phyloP scores from a whole-genome alignment of 2,888 invertebrate genomes.

The Portevinia maculata region DNA sequence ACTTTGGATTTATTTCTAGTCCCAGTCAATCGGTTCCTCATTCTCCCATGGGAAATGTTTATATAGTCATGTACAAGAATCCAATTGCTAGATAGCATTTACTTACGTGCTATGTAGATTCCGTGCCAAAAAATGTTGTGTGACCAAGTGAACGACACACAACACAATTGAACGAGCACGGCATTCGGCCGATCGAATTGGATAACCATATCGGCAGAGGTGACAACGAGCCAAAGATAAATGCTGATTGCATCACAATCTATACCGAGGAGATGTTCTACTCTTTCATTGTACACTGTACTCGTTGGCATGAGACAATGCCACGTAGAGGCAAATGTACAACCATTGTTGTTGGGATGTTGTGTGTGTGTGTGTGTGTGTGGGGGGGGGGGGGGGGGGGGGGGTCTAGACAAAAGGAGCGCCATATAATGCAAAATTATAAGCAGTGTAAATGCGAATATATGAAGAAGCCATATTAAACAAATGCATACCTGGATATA shows the following conservation, averaged over 20 bases:
- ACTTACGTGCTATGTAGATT: not conserved
- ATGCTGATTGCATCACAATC: slow-evolving; percentile 70
- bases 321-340: slow-evolving; percentile 11
- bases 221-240: slow-evolving; percentile 65
- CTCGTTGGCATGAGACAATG: slow-evolving; percentile 45
- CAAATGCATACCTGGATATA: not conserved
- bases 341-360: not conserved
- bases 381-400: not conserved
- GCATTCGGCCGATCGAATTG: slow-evolving; percentile 35
- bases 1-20: slow-evolving; percentile 66
- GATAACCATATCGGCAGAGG: slow-evolving; percentile 47
- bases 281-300: not conserved
- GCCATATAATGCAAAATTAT: slow-evolving; percentile 65
- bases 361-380: not conserved
- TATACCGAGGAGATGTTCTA: slow-evolving; percentile 15
- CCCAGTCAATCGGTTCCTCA: slow-evolving; percentile 53
- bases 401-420: not conserved
- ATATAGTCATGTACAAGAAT: not conserved
- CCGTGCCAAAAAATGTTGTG: slow-evolving; percentile 50
- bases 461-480: slow-evolving; percentile 13
- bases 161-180: slow-evolving; percentile 21
- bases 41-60: slow-evolving; percentile 44
- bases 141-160: slow-evolving; percentile 62
- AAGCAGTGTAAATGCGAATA: slow-evolving; percentile 19
- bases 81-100: not conserved